Base-by-base conservation (phyloP, 2,888 invertebrate genomes). In the Tetramorium bicarinatum region DNA sequence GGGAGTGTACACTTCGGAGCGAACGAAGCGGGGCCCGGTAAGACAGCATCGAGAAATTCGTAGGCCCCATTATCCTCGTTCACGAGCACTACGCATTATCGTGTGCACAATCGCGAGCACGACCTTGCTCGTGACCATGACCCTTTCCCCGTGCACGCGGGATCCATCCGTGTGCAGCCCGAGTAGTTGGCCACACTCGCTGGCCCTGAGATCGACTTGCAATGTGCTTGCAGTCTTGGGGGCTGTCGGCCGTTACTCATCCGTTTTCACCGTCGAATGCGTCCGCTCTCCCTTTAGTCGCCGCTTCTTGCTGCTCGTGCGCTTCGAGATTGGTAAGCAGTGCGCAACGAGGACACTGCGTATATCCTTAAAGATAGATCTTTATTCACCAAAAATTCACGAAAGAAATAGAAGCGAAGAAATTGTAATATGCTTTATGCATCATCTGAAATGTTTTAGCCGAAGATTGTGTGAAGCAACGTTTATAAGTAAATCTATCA, bases 201-300 rank as follows among this genome's bases (percentile, higher is more conserved):
- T 87, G 90, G 83, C 90, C 89, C 82, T 90, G 90, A 90, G 85
- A 89, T 89, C 90, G 87, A 86, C 89, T 90, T 84, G 67, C 87
- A 85, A 82, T 85, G 86, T 88, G 89, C 89, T 86, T 80, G 85
- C 61, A 85, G 75, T 90, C 91, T 89, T 88, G 88, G 87, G 90
- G 92, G 88, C 91, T 92, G 90, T 92, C 92, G 91, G 91, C 91
- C 91, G 92, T 92, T 92, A 92, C 91, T 92, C 92, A 92, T 92
- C 91, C 91, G 92, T 92, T 92, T 92, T 91, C 91, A 91, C 91
- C 91, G 89, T 91, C 92, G 89, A 92, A 89, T 89, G 90, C 90
- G 87, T 85, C 79, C 85, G 88, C 86, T 86, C 84, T 84, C 85
- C 79, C 85, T 85, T 84, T 72, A 83, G 71, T 81, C 83, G 88